Conservation (phyloP, 2,113 vertebrate genomes). For the Madoqua kirkii region DNA sequence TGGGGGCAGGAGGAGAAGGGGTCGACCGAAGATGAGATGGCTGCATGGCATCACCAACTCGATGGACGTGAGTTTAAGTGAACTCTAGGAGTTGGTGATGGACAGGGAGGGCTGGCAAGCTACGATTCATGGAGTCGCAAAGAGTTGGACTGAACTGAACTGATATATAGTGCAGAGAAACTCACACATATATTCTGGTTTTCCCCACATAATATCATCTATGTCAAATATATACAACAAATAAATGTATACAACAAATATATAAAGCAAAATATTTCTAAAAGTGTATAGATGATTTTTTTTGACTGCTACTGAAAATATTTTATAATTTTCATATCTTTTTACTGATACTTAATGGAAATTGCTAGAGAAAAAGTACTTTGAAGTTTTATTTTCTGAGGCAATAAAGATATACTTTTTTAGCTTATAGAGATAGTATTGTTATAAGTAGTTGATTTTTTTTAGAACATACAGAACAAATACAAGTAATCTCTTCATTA, state of each 20-base stretch:
- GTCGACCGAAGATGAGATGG: too few species aligned
- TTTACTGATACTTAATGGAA: neutral
- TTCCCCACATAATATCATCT: neutral
- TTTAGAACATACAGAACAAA: neutral
- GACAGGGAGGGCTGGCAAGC: too few species aligned
- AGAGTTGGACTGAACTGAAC: too few species aligned
- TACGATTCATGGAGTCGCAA: too few species aligned
- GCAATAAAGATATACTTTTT: neutral
- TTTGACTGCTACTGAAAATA: neutral
- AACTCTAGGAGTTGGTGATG: too few species aligned
- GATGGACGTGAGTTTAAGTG: too few species aligned
- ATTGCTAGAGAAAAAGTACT: neutral
- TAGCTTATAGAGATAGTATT: neutral
- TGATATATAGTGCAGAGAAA: neutral
- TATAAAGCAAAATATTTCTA: neutral
- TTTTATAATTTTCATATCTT: neutral
- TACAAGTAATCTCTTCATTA: neutral
- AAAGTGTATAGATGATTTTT: neutral
- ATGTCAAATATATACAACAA: neutral
- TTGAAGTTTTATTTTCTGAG: neutral
- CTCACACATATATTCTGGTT: neutral
- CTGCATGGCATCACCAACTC: too few species aligned
- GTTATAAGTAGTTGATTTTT: neutral
- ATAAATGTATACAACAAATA: neutral
- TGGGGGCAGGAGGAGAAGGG: too few species aligned